Evolutionary conservation across 1,140 invertebrate species (phyloP), one percentile per base, ranked within the genome.

Genomic region (Asobara japonica): DNA sequence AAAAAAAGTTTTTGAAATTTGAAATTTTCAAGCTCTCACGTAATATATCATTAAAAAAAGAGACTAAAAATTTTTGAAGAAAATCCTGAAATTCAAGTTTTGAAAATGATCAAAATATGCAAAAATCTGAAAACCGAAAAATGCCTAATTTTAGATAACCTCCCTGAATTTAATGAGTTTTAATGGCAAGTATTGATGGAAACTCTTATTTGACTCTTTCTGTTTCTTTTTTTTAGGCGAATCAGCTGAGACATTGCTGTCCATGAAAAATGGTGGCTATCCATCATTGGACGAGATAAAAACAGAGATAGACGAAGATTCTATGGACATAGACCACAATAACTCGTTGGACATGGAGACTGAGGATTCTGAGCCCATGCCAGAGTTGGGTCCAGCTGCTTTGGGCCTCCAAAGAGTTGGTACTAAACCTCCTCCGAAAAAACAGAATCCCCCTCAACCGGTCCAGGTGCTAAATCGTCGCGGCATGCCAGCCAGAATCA

Each of bases 401-500:
- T 87, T 95, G 41, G 94, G 94, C 2, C 85, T 95, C 1, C 93
- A 94, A 79, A 89, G 94, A 82, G 93, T 95, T 48, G 94, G 94
- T 10, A 91, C 93, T 11, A 90, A 90, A 65, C 90, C 91, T 75
- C 92, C 92, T 41, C 91, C 92, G 48, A 93, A 48, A 22, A 67
- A 92, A 84, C 90, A 83, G 71, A 87, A 89, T 33, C 90, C 91
- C 36, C 91, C 90, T 71, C 90, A 92, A 79, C 93, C 92, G 0
- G 89, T 93, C 8, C 92, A 93, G 82, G 91, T 93, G 69, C 84
- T 96, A 1, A 96, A 96, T 85, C 91, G 94, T 8, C 89, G 95
- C 83, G 95, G 95, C 56, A 95, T 95, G 93, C 96, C 96, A 62
- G 94, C 94, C 2, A 89, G 96, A 73, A 96, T 97, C 68, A 89